These are phyloP conservation scores for Toxotes chatareus DNA, from an alignment of 2,113 vertebrate genomes.

Conservation along the genomic window DNA sequence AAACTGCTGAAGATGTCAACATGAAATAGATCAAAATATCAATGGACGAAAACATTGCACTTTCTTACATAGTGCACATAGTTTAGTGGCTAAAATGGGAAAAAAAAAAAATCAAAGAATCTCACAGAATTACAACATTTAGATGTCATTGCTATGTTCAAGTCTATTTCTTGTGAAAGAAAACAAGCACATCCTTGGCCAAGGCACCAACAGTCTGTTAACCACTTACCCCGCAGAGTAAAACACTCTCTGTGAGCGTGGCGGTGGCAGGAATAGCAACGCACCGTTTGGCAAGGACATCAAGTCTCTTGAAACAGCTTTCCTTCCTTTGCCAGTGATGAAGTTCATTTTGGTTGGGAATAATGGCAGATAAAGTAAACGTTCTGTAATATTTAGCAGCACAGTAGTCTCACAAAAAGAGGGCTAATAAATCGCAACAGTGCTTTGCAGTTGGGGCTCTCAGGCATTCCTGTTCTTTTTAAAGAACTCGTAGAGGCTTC, in stretches of 20 bases:
- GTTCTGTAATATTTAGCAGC: slow-evolving; percentile 8
- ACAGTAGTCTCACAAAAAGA: neutral
- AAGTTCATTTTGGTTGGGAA: slow-evolving; percentile 16
- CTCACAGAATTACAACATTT: neutral
- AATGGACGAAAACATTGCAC: no score
- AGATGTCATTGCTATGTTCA: neutral
- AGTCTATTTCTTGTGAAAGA: slow-evolving; percentile 24
- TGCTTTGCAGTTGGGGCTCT: neutral
- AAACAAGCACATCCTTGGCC: slow-evolving; percentile 39
- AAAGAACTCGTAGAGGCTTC: neutral
- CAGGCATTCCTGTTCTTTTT: neutral
- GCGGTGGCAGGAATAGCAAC: slow-evolving; percentile 43
- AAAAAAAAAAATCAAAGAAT: neutral
- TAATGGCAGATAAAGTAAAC: slow-evolving; percentile 2
- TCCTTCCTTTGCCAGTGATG: slow-evolving; percentile 22
- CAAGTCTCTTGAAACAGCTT: slow-evolving; percentile 26
- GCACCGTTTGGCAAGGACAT: slow-evolving; percentile 39
- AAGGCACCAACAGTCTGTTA: slow-evolving; percentile 26
- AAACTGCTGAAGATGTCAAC: no score
- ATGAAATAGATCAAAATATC: no score
- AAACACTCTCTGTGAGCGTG: slow-evolving; percentile 28
- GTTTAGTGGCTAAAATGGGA: no score
- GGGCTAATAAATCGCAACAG: neutral
- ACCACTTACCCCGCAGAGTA: slow-evolving; percentile 31
- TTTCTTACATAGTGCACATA: neutral